These are phyloP conservation scores for Lasius platythorax DNA, from an alignment of 2,888 invertebrate genomes.

Conservation along the genomic window DNA sequence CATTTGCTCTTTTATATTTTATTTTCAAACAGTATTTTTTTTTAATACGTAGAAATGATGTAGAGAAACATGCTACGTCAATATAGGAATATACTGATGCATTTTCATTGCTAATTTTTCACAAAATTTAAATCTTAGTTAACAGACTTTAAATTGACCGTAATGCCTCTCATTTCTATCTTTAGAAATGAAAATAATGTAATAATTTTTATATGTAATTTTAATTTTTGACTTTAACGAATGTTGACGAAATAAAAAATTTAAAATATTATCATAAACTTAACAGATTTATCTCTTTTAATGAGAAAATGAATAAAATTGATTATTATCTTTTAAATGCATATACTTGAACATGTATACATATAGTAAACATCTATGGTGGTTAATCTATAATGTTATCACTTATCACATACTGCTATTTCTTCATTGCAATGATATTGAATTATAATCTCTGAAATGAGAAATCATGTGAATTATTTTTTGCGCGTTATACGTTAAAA, in stretches of 20 bases:
- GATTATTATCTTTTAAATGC: background rate
- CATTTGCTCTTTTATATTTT: conserved; percentile 11
- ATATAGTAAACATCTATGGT: background rate
- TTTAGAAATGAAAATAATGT: conserved; percentile 21
- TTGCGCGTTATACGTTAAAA: background rate
- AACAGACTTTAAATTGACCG: conserved; percentile 11
- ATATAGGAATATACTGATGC: background rate
- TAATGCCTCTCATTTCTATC: background rate
- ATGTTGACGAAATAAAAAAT: background rate
- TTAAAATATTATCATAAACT: background rate
- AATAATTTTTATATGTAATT: background rate
- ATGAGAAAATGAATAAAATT: background rate
- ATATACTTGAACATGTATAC: background rate
- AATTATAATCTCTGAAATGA: background rate
- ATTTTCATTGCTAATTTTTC: background rate
- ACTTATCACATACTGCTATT: background rate
- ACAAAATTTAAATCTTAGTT: background rate
- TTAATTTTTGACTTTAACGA: background rate
- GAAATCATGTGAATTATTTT: background rate
- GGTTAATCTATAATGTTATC: conserved; percentile 13
- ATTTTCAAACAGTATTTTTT: conserved; percentile 29
- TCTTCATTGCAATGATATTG: background rate
- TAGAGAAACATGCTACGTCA: background rate
- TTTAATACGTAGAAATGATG: conserved; percentile 3
- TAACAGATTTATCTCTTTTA: background rate